A percentile compares a stretch with the other conserved stretches of the same genome.
phyloP scores from a whole-genome alignment of 2,888 invertebrate genomes.

The Sesamia inferens region DNA sequence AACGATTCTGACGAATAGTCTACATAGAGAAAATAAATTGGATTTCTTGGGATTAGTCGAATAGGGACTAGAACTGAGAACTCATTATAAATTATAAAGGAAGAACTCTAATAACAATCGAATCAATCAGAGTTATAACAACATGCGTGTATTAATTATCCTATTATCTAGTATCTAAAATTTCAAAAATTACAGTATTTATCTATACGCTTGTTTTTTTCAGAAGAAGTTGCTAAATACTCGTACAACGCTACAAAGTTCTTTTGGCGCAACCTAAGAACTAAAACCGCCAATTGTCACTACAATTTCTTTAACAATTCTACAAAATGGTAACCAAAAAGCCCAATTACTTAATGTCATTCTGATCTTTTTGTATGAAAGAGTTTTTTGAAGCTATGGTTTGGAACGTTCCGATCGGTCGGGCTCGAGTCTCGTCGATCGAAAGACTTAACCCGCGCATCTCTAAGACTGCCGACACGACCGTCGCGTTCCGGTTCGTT shows the following conservation, averaged over 20 bases:
- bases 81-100: conserved; percentile 1
- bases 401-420: conserved; percentile 71
- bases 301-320: not conserved
- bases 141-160: no score
- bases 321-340: not conserved
- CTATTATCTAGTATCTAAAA: conserved; percentile 38
- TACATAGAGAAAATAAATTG: conserved; percentile 1
- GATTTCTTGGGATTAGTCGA: conserved; percentile 9
- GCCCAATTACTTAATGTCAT: not conserved
- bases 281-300: not conserved
- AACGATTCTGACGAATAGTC: not conserved
- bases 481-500: conserved; percentile 67
- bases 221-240: not conserved
- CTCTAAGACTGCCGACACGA: conserved; percentile 75
- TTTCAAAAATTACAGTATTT: not conserved
- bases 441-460: conserved; percentile 72
- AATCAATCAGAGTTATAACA: conserved; percentile 20
- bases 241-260: not conserved
- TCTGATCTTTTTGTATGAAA: no score
- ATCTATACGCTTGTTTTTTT: not conserved
- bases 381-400: no score
- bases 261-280: not conserved
- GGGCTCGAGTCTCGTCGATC: conserved; percentile 68
- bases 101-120: conserved; percentile 29
- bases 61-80: conserved; percentile 3